Conservation (phyloP, 2,888 invertebrate species). For the Drosophila ustulata region DNA sequence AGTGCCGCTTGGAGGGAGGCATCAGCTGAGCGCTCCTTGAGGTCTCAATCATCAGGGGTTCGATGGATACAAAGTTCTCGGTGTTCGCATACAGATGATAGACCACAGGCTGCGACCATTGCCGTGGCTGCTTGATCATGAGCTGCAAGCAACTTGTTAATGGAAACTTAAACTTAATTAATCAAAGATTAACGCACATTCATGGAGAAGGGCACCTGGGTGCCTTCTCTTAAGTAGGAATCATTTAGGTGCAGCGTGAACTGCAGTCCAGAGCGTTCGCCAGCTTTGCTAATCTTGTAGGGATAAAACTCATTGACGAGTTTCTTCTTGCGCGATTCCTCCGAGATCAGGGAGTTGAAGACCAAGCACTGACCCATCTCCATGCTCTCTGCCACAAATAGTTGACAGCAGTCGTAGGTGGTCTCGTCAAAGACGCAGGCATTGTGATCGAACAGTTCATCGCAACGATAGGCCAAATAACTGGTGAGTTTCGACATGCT, state of each 20-base stretch:
- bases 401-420: slow-evolving; percentile 84
- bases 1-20: slow-evolving; percentile 62
- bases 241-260: slow-evolving; percentile 63
- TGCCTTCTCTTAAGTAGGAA: slow-evolving; percentile 41
- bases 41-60: slow-evolving; percentile 68
- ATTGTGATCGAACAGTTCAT: slow-evolving; percentile 83
- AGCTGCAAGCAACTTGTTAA: slow-evolving; percentile 47
- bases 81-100: slow-evolving; percentile 68
- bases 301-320: slow-evolving; percentile 72
- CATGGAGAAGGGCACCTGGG: slow-evolving; percentile 49
- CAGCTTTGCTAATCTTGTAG: slow-evolving; percentile 72
- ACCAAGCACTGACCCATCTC: slow-evolving; percentile 85
- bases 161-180: background rate
- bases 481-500: slow-evolving; percentile 62
- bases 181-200: slow-evolving; percentile 44
- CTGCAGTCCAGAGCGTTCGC: slow-evolving; percentile 80
- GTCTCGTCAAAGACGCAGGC: slow-evolving; percentile 85
- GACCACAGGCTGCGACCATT: slow-evolving; percentile 66
- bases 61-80: slow-evolving; percentile 70
- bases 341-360: slow-evolving; percentile 84
- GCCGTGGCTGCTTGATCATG: slow-evolving; percentile 71
- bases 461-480: slow-evolving; percentile 82
- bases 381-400: slow-evolving; percentile 85
- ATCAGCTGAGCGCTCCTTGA: slow-evolving; percentile 59
- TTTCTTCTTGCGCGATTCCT: slow-evolving; percentile 71